phyloP scores from a whole-genome alignment of 2,113 vertebrate genomes.

The Chlorodrepanis virens region DNA sequence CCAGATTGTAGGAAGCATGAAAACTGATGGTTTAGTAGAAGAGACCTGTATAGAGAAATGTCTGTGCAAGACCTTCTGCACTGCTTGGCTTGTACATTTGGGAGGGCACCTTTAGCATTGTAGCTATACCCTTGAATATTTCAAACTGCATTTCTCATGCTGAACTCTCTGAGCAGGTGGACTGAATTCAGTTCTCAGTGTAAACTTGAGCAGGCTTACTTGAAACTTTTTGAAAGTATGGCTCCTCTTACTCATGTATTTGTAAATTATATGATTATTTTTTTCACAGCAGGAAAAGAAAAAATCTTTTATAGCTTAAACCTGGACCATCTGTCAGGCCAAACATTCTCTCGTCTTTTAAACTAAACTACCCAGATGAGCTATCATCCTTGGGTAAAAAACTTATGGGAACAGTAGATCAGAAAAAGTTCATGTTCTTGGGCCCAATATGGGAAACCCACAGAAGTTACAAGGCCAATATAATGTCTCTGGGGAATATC shows the following conservation, averaged over 20 bases:
- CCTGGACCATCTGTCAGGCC: fast-evolving
- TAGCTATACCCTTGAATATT: neutral
- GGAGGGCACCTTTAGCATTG: neutral
- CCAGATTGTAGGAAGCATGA: neutral
- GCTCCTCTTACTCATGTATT: neutral
- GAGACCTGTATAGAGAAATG: neutral
- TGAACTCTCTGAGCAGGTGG: neutral
- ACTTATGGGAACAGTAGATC: neutral
- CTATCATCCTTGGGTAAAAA: neutral
- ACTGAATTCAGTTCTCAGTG: neutral
- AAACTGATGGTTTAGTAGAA: neutral
- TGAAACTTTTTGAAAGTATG: neutral
- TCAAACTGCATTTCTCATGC: neutral
- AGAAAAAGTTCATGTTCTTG: neutral
- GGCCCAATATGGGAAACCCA: neutral
- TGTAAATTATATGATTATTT: neutral
- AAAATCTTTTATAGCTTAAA: neutral
- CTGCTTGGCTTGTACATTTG: fast-evolving
- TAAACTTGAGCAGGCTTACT: neutral
- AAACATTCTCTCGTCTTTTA: neutral
- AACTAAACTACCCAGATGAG: neutral
- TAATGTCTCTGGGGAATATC: neutral
- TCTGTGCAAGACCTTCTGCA: neutral
- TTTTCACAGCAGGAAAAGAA: neutral
- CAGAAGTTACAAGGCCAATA: neutral